These are phyloP conservation scores for Chydorus sphaericus DNA, from an alignment of 2,888 invertebrate genomes.

Conservation along the genomic window DNA sequence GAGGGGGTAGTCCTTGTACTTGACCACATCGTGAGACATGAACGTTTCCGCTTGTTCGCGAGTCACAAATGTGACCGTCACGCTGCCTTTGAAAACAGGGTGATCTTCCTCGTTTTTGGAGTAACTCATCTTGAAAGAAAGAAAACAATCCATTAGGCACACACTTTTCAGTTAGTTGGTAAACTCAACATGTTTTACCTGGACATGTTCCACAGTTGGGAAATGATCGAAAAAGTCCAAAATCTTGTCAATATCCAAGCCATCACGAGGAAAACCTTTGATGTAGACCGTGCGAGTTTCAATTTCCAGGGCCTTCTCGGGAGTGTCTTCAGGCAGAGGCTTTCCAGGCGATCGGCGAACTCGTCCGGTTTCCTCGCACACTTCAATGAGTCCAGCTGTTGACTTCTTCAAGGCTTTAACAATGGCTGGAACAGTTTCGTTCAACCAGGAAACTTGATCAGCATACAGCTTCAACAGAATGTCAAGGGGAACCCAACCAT, in stretches of 20 bases:
- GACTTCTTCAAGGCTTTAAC: constrained; percentile 58
- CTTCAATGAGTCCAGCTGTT: constrained; percentile 53
- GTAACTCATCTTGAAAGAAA: constrained; percentile 34
- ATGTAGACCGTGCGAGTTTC: no score
- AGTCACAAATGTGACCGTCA: constrained; percentile 72
- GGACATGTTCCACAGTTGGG: no score
- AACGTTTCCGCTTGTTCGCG: constrained; percentile 67
- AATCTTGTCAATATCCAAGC: no score
- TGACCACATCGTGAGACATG: constrained; percentile 47
- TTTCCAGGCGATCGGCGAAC: constrained; percentile 55
- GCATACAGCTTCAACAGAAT: constrained; percentile 73
- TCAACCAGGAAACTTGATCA: constrained; percentile 63
- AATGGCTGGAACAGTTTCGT: constrained; percentile 52
- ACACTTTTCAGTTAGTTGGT: no score
- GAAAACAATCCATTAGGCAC: background rate
- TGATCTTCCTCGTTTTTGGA: constrained; percentile 40
- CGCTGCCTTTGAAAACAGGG: constrained; percentile 72
- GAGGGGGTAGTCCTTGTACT: constrained; percentile 49
- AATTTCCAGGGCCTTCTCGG: constrained; percentile 64
- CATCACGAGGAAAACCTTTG: no score
- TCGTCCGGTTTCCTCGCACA: constrained; percentile 52
- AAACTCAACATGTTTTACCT: no score
- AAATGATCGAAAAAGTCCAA: background rate
- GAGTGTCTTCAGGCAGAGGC: constrained; percentile 68
- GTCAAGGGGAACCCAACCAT: constrained; percentile 79